These are phyloP conservation scores for Tursiops truncatus DNA, from an alignment of 2,113 vertebrate genomes.

Conservation along the genomic window DNA sequence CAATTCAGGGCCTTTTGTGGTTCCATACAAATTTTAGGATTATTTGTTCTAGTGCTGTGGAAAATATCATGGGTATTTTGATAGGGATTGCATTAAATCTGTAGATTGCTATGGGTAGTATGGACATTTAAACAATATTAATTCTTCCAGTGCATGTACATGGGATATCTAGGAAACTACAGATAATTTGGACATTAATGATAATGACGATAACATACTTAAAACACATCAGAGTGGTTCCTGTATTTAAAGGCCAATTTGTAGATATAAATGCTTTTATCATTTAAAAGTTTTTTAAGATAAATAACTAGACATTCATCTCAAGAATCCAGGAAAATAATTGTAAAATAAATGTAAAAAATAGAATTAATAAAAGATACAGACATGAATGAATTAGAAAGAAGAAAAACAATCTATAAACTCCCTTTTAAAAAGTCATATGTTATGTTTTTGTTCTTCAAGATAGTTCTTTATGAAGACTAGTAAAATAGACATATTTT, in stretches of 20 bases:
- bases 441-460: background rate
- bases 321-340: conserved; percentile 16
- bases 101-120: no score
- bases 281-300: background rate
- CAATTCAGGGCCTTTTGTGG: no score
- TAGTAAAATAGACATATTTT: background rate
- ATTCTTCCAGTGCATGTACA: background rate
- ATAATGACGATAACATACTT: background rate
- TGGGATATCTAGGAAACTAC: background rate
- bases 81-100: no score
- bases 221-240: background rate
- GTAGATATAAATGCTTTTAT: conserved; percentile 3
- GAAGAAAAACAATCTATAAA: conserved; percentile 1
- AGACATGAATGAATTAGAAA: conserved; percentile 20
- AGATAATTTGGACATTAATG: background rate
- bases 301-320: background rate
- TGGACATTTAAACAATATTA: background rate
- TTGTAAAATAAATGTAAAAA: conserved; percentile 8
- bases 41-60: no score
- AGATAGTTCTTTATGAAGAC: background rate
- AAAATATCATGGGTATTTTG: no score
- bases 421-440: background rate
- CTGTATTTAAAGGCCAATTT: background rate
- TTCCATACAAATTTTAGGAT: no score
- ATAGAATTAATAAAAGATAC: background rate